Conservation (phyloP, 2,113 vertebrate genomes). For the Electrona antarctica region DNA sequence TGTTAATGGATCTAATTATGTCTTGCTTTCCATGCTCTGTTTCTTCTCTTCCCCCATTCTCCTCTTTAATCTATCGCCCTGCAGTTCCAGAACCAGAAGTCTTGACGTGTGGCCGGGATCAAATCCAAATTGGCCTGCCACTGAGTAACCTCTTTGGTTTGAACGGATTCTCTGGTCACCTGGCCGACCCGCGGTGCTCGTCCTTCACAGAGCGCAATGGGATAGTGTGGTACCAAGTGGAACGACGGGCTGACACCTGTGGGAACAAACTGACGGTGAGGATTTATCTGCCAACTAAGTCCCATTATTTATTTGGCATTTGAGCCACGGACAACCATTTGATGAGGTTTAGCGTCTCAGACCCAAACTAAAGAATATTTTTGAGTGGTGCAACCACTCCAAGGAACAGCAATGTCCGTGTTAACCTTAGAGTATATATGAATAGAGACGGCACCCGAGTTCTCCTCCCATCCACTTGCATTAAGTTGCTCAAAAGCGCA, state of each 20-base stretch:
- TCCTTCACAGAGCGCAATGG: not conserved
- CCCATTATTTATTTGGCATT: no score
- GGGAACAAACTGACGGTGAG: slow-evolving; percentile 68
- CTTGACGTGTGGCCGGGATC: slow-evolving; percentile 51
- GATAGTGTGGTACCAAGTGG: slow-evolving; percentile 62
- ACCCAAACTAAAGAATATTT: no score
- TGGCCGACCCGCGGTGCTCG: slow-evolving; percentile 54
- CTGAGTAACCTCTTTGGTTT: slow-evolving; percentile 20
- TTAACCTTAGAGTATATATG: no score
- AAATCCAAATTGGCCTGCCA: slow-evolving; percentile 51
- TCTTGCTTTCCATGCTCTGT: not conserved
- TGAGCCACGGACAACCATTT: no score
- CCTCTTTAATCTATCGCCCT: not conserved
- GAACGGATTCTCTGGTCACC: slow-evolving; percentile 56
- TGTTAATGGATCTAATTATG: no score
- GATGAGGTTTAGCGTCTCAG: no score
- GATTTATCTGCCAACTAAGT: not conserved
- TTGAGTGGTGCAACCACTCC: no score
- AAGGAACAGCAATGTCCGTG: no score
- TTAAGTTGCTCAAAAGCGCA: no score
- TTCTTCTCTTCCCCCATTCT: not conserved
- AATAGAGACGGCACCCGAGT: no score
- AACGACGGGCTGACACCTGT: slow-evolving; percentile 39
- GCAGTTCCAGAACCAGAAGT: slow-evolving; percentile 6
- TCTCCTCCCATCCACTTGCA: no score